Base-by-base conservation (phyloP, 35 echinoderm and acorn worm species). In the Hemicentrotus pulcherrimus region DNA sequence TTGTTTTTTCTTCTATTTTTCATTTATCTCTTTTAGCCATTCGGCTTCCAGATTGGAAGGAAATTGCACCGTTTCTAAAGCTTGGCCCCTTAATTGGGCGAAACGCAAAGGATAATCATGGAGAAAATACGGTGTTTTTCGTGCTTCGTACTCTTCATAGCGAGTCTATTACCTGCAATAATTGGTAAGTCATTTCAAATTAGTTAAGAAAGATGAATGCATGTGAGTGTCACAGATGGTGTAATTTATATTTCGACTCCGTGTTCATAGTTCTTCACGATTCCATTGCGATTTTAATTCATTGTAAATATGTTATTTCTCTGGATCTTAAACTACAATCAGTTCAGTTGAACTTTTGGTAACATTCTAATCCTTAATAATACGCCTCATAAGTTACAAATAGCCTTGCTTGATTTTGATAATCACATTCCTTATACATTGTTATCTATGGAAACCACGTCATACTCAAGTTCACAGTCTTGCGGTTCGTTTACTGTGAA, bases 71-170 rank as follows among this genome's bases (percentile, higher is more conserved):
- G 88, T 90, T 41, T 32, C 32, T 16, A 90, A 41, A 90, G 65
- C 32, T 15, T n/a, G 32, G 19, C 88, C 31, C 88, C 88, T 90
- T 87, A 41, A 90, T 41, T 90, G 31, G 88, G 65, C 65, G 65
- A n/a, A 78, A 33, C n/a, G n/a, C 86, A 86, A 90, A 24, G 88
- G 15, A 90, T 41, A 90, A 47, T 19, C 88, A 90, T 90, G 88
- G 88, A 90, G 88, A 90, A 47, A 90, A 14, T 90, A 90, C 46
- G 32, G 9, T 90, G 88, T 90, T 90, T 90, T 2, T 22, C 88
- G 46, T 90, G 88, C 32, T 33, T 47, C 32, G 18, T 47, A 30
- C 88, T 90, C 32, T 13, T 90, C 46, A 16, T 41, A 41, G 88
- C 88, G 16, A 90, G 13, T 41, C 32, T 90, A 41, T 24, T 90